Conservation (phyloP, 2,797 vertebrate genomes). For the Kryptopterus vitreolus region DNA sequence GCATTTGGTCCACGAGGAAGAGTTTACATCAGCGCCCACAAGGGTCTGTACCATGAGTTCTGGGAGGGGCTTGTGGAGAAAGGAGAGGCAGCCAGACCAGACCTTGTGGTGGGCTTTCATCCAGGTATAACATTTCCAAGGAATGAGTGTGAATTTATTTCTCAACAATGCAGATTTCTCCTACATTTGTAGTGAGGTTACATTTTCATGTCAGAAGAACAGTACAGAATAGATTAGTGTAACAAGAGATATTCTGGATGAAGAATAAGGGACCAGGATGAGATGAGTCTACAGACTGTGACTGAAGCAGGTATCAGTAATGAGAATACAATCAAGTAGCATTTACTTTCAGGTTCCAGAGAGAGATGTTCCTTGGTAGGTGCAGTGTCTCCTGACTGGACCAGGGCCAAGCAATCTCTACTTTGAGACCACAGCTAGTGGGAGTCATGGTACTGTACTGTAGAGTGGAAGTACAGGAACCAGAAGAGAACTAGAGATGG, state of each 20-base stretch:
- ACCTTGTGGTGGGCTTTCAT: slow-evolving; percentile 89
- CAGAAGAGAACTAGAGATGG: too few relatives aligned
- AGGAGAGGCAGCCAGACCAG: slow-evolving; percentile 76
- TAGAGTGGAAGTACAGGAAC: background rate
- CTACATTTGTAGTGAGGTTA: too few relatives aligned
- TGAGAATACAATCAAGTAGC: too few relatives aligned
- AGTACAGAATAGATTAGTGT: too few relatives aligned
- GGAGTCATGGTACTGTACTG: background rate
- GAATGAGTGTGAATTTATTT: too few relatives aligned
- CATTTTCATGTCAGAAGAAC: too few relatives aligned
- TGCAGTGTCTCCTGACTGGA: background rate
- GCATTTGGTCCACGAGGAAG: slow-evolving; percentile 70
- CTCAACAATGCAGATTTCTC: too few relatives aligned
- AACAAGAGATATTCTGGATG: too few relatives aligned
- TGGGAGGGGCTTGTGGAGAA: slow-evolving; percentile 91
- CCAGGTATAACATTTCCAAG: slow-evolving; percentile 76
- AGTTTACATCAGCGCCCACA: slow-evolving; percentile 85
- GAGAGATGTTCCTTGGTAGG: background rate
- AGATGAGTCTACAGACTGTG: background rate
- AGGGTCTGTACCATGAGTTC: slow-evolving; percentile 86
- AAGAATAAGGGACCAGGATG: too few relatives aligned
- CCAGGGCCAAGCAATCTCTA: background rate
- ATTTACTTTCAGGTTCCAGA: background rate
- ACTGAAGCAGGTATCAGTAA: too few relatives aligned
- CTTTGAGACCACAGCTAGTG: background rate